Percentiles rank a stretch among this genome's conserved stretches.
phyloP scores from a whole-genome alignment of 1,140 invertebrate genomes.

The Hycleus phaleratus region DNA sequence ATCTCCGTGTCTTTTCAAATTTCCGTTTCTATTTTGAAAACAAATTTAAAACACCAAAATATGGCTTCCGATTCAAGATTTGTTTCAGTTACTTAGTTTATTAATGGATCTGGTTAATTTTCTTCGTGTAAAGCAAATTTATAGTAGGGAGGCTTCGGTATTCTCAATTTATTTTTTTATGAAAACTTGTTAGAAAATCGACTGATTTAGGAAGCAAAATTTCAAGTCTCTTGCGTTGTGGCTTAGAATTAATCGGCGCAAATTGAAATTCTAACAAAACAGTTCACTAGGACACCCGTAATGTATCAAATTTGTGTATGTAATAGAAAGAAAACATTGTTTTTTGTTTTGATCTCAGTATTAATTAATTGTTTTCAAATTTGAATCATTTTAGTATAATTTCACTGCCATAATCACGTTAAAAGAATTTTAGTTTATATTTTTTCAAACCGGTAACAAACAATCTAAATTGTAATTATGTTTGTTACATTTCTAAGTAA shows the following conservation, averaged over 20 bases:
- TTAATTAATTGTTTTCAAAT: conserved; percentile 30
- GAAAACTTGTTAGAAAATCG: conserved; percentile 6
- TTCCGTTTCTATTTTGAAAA: background rate
- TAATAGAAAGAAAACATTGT: conserved; percentile 9
- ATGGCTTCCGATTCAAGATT: background rate
- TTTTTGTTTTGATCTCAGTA: conserved; percentile 36
- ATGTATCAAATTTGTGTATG: background rate
- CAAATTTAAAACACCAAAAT: background rate
- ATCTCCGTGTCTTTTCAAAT: conserved; percentile 4
- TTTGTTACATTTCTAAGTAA: too few relatives aligned
- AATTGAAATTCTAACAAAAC: too few relatives aligned
- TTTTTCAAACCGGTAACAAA: conserved; percentile 8
- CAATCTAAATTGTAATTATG: conserved; percentile 15
- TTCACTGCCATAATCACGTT: conserved; percentile 32
- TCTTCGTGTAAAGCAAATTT: conserved; percentile 4
- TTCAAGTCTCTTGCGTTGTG: too few relatives aligned
- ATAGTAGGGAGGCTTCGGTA: conserved; percentile 13
- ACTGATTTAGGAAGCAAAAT: too few relatives aligned
- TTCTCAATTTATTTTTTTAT: conserved; percentile 14
- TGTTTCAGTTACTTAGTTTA: conserved; percentile 1
- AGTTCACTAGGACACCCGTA: too few relatives aligned
- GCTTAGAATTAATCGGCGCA: too few relatives aligned
- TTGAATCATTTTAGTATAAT: conserved; percentile 26
- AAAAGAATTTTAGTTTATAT: conserved; percentile 10
- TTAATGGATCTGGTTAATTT: conserved; percentile 16